Evolutionary conservation across 2,113 vertebrate species (phyloP).

Genomic region (Phalacrocorax carbo): DNA sequence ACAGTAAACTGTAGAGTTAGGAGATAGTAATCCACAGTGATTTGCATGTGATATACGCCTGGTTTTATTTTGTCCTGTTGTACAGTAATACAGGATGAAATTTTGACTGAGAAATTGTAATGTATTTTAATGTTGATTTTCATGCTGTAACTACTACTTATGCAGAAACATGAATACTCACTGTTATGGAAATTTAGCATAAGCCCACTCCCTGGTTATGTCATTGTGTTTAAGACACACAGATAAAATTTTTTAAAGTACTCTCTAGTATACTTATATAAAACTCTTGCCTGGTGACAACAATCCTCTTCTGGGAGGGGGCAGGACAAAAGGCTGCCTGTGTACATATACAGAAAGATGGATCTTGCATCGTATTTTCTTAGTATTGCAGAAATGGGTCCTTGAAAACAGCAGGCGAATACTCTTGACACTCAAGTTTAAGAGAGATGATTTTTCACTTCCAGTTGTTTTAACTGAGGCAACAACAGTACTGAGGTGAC

Average conservation of each 20-base stretch:
- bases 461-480: background rate
- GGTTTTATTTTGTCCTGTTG: background rate
- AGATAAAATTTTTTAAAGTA: background rate
- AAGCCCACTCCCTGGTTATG: rapidly evolving
- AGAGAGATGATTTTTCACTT: background rate
- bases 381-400: background rate
- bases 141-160: background rate
- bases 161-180: background rate
- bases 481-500: background rate
- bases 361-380: background rate
- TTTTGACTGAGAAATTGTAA: background rate
- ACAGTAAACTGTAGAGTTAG: background rate
- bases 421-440: background rate
- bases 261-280: background rate
- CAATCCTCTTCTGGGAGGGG: background rate
- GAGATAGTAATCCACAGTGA: background rate
- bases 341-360: background rate
- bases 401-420: background rate
- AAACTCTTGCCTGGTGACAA: background rate
- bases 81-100: background rate
- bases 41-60: background rate
- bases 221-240: background rate
- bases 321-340: background rate
- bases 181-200: background rate
- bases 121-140: background rate